Evolutionary conservation across 2,113 vertebrate genomes (phyloP).

Genomic region (Seriola dumerili): DNA sequence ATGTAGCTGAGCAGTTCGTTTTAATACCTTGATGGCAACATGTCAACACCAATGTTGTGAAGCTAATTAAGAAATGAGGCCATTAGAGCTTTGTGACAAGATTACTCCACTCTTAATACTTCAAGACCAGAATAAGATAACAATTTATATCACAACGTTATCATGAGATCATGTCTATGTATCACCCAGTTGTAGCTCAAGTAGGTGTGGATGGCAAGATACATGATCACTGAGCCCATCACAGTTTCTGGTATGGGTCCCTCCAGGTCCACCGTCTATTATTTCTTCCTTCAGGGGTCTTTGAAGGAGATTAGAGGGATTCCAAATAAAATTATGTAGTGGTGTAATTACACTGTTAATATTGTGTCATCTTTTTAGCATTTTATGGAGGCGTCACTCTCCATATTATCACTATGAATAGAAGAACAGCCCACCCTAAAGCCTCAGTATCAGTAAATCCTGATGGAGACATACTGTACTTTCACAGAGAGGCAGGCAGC

Average conservation of each 20-base stretch:
- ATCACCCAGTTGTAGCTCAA: background rate
- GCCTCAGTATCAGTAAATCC: too few species aligned
- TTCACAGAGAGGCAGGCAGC: background rate
- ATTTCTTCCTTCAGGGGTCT: background rate
- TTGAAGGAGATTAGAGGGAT: background rate
- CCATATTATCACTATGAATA: background rate
- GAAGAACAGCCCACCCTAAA: too few species aligned
- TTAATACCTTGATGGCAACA: background rate
- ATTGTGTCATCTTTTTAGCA: background rate
- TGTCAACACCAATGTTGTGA: background rate
- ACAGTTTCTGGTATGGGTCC: background rate
- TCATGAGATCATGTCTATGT: background rate
- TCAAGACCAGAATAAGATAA: background rate
- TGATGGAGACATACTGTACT: too few species aligned
- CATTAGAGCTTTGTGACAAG: too few species aligned
- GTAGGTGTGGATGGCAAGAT: background rate
- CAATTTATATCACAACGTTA: background rate
- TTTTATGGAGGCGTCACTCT: background rate
- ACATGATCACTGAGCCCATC: too few species aligned
- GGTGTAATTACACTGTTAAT: background rate
- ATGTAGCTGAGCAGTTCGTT: background rate
- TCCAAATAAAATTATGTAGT: too few species aligned
- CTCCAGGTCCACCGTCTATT: background rate
- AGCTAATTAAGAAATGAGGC: background rate
- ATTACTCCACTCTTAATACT: background rate